These are phyloP conservation scores for cat (Felis catus) DNA, from an alignment of 2,113 vertebrate genomes.

Conservation along the genomic window F.catus_Fca126_mat1.0 CM031420.1:151782001-151782500, in stretches of 20 bases:
- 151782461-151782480: background rate
- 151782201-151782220: background rate
- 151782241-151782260: background rate
- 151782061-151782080: background rate
- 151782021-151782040: background rate
- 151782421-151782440: background rate
- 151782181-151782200: background rate
- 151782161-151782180: background rate
- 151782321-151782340: background rate
- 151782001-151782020: background rate
- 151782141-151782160: rapidly evolving
- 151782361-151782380: background rate
- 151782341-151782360: background rate
- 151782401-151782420: background rate
- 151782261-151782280: background rate
- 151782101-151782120: background rate
- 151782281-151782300: background rate
- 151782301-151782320: background rate
- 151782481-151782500: background rate
- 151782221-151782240: background rate
- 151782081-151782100: background rate
- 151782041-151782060: background rate
- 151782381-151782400: background rate
- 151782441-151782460: background rate
- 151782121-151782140: background rate